Evolutionary conservation across 2,113 vertebrate genomes (phyloP).

Genomic region (Cephalopholis sonnerati): DNA sequence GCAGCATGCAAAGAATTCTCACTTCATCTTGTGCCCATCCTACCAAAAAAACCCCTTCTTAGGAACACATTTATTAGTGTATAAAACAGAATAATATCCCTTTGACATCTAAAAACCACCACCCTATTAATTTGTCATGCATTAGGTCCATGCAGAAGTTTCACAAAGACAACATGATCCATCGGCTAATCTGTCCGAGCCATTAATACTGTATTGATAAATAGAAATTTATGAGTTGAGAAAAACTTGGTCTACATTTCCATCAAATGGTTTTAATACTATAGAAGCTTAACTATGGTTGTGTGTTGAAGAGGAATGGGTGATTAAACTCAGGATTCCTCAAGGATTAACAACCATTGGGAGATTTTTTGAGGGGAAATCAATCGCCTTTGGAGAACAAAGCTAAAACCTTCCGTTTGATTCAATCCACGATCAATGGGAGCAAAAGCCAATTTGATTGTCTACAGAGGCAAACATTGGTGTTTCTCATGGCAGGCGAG

Average conservation of each 20-base stretch:
- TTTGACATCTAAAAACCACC: slow-evolving; percentile 64
- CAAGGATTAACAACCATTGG: slow-evolving; percentile 29
- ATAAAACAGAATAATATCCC: slow-evolving; percentile 41
- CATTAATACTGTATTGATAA: slow-evolving; percentile 44
- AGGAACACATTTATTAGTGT: slow-evolving; percentile 55
- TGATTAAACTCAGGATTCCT: slow-evolving; percentile 23
- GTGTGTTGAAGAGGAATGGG: slow-evolving; percentile 14
- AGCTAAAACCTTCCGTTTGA: slow-evolving; percentile 39
- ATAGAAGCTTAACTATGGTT: slow-evolving; percentile 25
- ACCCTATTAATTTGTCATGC: slow-evolving; percentile 67
- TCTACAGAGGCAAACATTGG: slow-evolving; percentile 67
- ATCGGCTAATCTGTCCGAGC: slow-evolving; percentile 30
- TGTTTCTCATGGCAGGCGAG: slow-evolving; percentile 60
- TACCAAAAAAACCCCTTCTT: slow-evolving; percentile 42
- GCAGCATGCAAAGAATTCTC: slow-evolving; percentile 78
- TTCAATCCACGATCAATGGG: slow-evolving; percentile 32
- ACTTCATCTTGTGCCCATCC: slow-evolving; percentile 25
- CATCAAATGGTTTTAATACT: slow-evolving; percentile 44
- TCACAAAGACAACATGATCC: slow-evolving; percentile 61
- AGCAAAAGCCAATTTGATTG: slow-evolving; percentile 72
- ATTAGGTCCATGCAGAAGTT: slow-evolving; percentile 72
- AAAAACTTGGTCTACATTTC: slow-evolving; percentile 15
- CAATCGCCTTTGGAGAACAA: slow-evolving; percentile 46
- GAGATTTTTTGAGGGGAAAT: slow-evolving; percentile 20
- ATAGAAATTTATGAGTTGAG: slow-evolving; percentile 29